Evolutionary conservation across 2,888 invertebrate species (phyloP), one percentile per base, ranked within the genome.

Genomic region (Calameuta idolon): DNA sequence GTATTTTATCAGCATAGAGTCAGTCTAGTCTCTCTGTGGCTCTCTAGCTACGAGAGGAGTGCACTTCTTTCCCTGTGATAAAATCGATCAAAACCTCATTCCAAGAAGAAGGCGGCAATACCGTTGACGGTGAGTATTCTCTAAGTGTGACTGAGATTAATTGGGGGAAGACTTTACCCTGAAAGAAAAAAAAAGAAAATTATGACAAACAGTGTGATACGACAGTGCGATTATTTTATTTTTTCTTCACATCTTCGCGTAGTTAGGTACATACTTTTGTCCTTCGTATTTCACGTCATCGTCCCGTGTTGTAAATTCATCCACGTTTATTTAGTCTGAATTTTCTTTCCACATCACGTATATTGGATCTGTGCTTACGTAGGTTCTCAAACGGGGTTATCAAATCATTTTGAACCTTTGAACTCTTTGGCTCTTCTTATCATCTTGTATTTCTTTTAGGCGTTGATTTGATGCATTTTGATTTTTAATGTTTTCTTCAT

Each of bases 1-100:
- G 84, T 83, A 83, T 84, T 83, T 85, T 85, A 84, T 84, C 87
- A 83, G 79, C 79, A 81, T 55, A 55, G 55, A 55, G 55, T 55
- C 15, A 15, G 55, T 55, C 55, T 55, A 55, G 55, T 55, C 55
- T 55, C 55, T 55, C 55, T 55, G 55, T 55, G 55, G 55, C 55
- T 23, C 23, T 23, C 55, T 55, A 55, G 55, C 23, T 55, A 55
- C 23, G 23, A 55, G 55, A 55, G 55, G 0, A 55, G 23, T 55
- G 55, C 9, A 23, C 55, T 55, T 23, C 9, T 23, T 40, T 40
- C 9, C 9, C 9, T 15, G 55, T 55, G 55, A 55, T 55, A 55
- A 55, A 55, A 55, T 55, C 55, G 55, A 55, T 23, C 9, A 2
- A 15, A 15, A 3, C 9, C 5, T 2, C 23, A 23, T 23, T 9